Evolutionary conservation across 2,797 vertebrate species (phyloP).

Genomic region (Phoebastria nigripes): DNA sequence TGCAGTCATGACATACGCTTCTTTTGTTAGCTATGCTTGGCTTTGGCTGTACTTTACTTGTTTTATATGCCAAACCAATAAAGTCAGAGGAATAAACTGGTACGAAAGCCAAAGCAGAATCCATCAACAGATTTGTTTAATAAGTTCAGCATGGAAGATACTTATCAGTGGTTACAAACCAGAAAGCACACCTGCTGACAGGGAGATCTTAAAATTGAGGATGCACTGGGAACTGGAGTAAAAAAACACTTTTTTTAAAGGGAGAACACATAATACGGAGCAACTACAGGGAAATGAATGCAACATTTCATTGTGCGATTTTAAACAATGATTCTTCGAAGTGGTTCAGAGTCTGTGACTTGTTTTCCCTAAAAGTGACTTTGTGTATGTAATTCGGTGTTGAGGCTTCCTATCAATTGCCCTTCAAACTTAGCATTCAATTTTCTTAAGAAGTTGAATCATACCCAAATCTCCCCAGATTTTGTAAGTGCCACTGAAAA

Average conservation of each 20-base stretch:
- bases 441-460: neutral
- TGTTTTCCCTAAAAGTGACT: neutral
- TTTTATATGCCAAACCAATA: neutral
- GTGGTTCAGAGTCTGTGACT: neutral
- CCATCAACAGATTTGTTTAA: neutral
- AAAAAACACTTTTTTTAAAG: neutral
- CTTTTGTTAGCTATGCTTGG: neutral
- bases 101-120: neutral
- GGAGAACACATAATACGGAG: accelerated
- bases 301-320: neutral
- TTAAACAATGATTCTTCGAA: neutral
- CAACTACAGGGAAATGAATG: neutral
- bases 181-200: neutral
- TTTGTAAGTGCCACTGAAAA: neutral
- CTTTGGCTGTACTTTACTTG: too few species aligned
- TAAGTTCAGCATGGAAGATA: neutral
- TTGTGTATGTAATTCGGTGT: accelerated
- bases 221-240: neutral
- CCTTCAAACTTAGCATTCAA: neutral
- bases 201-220: neutral
- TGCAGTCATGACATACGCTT: neutral
- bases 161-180: neutral
- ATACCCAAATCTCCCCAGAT: neutral
- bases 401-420: neutral
- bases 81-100: neutral